A percentile compares a stretch with the other conserved stretches of the same genome.
Evolutionary conservation across 2,797 vertebrate species (phyloP).

Genomic region (Leptodactylus fallax): DNA sequence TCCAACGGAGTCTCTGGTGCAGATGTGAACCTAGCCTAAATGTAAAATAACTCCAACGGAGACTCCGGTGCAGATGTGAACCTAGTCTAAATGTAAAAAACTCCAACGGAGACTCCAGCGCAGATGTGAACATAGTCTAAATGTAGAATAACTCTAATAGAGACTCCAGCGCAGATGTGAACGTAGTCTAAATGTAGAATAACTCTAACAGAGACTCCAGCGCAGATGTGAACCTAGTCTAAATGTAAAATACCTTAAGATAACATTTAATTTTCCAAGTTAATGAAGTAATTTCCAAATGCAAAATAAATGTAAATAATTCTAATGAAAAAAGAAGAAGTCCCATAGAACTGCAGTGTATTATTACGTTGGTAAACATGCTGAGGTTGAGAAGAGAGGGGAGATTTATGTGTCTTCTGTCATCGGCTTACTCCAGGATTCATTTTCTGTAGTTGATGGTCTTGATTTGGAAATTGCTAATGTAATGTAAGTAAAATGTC

Average conservation of each 20-base stretch:
- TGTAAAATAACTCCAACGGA: no score
- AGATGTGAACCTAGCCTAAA: no score
- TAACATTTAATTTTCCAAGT: background rate
- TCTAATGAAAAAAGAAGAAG: background rate
- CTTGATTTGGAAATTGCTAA: constrained; percentile 52
- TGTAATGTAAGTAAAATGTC: constrained; percentile 37
- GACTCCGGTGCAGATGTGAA: no score
- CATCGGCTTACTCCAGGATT: constrained; percentile 29
- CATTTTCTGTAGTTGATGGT: constrained; percentile 50
- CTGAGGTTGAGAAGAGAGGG: background rate
- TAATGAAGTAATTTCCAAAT: background rate
- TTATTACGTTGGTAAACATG: background rate
- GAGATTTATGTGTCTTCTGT: constrained; percentile 34
- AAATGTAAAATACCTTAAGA: background rate
- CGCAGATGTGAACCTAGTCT: no score
- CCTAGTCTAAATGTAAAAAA: no score
- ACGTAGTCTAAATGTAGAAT: no score
- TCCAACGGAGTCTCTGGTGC: no score
- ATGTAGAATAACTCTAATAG: no score
- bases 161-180: no score
- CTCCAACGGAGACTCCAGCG: no score
- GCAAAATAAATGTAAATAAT: constrained; percentile 17
- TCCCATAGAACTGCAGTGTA: background rate
- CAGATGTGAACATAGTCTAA: no score
- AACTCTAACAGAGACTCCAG: no score